These are phyloP conservation scores for Hylomyscus alleni DNA, from an alignment of 2,797 vertebrate genomes.

Conservation along the genomic window DNA sequence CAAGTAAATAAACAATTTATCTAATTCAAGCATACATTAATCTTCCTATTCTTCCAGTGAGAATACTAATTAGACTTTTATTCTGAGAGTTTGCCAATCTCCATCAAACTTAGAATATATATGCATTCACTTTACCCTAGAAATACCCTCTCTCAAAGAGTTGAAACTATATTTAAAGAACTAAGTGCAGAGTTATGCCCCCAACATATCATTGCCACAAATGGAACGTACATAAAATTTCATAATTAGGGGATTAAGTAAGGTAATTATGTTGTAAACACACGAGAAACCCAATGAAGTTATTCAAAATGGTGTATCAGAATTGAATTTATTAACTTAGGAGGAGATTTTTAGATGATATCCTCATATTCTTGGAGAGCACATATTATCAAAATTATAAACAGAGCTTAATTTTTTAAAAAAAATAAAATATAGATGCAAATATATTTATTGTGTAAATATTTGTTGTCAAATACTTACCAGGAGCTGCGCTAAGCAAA, in stretches of 20 bases:
- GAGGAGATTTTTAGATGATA: not conserved
- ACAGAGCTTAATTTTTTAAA: not conserved
- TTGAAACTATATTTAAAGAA: not conserved
- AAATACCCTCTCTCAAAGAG: not conserved
- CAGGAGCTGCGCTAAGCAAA: not conserved
- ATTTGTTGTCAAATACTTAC: not conserved
- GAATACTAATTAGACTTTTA: not conserved
- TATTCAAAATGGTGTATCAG: not conserved
- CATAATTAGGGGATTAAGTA: not conserved
- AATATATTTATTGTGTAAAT: conserved; percentile 15
- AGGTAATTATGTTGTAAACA: not conserved
- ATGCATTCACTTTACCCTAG: not conserved
- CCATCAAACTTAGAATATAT: conserved; percentile 9
- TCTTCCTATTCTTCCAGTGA: not conserved
- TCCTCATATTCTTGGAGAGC: not conserved
- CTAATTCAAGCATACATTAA: not conserved
- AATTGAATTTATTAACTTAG: not conserved
- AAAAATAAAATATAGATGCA: conserved; percentile 14
- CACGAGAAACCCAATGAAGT: not conserved
- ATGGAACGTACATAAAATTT: not conserved
- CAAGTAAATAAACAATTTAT: not conserved
- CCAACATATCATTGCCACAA: not conserved
- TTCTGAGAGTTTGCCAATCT: not conserved
- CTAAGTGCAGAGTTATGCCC: not conserved
- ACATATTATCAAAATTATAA: conserved; percentile 27